phyloP scores from a whole-genome alignment of 2,888 invertebrate species.

The Cosmia pyralina region DNA sequence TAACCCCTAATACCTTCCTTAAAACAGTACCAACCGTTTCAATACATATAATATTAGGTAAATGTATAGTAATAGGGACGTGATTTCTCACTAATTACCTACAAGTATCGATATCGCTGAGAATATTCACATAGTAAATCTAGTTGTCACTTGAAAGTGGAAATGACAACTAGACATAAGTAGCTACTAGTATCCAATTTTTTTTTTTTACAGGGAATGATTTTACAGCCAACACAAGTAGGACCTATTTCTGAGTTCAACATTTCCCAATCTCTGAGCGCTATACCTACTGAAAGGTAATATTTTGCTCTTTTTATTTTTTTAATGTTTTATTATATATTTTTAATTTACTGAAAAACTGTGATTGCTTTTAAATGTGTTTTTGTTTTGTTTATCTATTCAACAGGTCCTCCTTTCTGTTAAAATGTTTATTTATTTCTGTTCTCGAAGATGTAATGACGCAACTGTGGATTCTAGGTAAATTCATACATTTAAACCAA shows the following conservation, averaged over 20 bases:
- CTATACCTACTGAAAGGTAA: conserved; percentile 4
- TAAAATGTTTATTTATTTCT: conserved; percentile 55
- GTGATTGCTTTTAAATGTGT: background rate
- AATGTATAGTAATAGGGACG: conserved; percentile 15
- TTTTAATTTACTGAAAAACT: background rate
- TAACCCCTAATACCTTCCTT: no score
- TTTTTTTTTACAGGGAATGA: conserved; percentile 7
- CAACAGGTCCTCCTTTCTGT: conserved; percentile 37
- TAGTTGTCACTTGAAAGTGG: background rate
- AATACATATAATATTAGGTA: background rate
- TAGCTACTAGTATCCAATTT: no score
- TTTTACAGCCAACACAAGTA: background rate
- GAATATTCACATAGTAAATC: background rate
- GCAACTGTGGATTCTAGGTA: conserved; percentile 65
- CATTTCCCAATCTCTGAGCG: background rate
- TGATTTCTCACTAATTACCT: background rate
- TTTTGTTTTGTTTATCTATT: conserved; percentile 22
- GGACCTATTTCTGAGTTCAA: background rate
- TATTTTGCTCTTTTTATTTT: background rate
- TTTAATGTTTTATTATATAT: background rate
- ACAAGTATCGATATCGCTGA: conserved; percentile 40
- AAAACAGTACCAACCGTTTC: conserved; percentile 13
- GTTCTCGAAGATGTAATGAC: conserved; percentile 65
- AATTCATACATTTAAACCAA: background rate
- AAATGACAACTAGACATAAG: background rate